phyloP scores from a whole-genome alignment of 2,113 vertebrate species.

The Cephalopterus ornatus region DNA sequence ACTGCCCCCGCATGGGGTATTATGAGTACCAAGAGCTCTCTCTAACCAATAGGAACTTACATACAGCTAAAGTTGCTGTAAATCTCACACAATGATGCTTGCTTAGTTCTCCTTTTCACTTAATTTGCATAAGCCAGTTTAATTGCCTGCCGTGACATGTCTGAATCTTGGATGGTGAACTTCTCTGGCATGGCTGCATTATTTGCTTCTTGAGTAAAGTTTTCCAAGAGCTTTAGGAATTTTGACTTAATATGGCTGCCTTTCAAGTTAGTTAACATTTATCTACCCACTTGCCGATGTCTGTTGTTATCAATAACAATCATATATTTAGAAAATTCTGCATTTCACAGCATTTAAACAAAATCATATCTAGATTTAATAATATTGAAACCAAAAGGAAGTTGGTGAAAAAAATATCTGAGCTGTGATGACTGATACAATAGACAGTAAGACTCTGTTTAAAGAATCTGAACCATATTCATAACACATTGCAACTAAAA shows the following conservation, averaged over 20 bases:
- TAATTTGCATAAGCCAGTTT: not conserved
- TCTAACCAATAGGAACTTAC: not conserved
- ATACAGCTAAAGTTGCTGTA: not conserved
- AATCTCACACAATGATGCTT: not conserved
- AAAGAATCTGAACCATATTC: not conserved
- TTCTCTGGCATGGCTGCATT: not conserved
- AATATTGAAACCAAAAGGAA: not conserved
- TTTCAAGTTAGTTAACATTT: not conserved
- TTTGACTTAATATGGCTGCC: not conserved
- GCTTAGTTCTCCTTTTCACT: not conserved
- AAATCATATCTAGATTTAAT: not conserved
- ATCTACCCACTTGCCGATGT: fast-evolving
- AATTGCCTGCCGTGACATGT: not conserved
- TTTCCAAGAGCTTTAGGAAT: not conserved
- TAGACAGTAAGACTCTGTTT: not conserved
- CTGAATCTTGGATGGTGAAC: not conserved
- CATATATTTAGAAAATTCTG: not conserved
- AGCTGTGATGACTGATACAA: not conserved
- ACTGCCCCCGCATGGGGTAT: not conserved
- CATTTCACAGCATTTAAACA: not conserved
- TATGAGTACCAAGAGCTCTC: not conserved
- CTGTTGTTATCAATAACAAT: not conserved
- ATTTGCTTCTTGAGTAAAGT: not conserved
- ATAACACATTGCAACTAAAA: not conserved
- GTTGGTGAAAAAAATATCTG: not conserved